phyloP scores from a whole-genome alignment of 2,888 invertebrate species.

The Axea sp. region DNA sequence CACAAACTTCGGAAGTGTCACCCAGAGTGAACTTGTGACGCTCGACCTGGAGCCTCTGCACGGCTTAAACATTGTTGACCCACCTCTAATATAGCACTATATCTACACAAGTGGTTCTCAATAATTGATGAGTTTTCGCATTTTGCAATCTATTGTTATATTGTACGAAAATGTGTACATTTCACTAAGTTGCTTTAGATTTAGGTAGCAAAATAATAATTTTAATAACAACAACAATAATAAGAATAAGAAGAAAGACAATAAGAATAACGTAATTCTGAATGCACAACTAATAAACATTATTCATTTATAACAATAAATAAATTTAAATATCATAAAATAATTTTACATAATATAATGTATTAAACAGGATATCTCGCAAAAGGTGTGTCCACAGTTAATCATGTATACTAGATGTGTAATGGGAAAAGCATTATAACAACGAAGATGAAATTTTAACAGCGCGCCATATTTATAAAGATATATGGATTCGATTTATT shows the following conservation, averaged over 20 bases:
- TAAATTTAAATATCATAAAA: neutral
- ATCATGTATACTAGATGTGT: slow-evolving; percentile 1
- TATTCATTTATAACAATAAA: neutral
- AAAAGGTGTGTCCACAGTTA: neutral
- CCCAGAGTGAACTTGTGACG: slow-evolving; percentile 74
- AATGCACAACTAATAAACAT: too few relatives aligned
- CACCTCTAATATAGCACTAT: slow-evolving; percentile 74
- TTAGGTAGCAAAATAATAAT: too few relatives aligned
- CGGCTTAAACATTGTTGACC: slow-evolving; percentile 77
- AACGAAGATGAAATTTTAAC: slow-evolving; percentile 23
- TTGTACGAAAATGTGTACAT: too few relatives aligned
- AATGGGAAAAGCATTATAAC: slow-evolving; percentile 14
- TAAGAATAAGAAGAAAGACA: too few relatives aligned
- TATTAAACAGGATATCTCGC: neutral
- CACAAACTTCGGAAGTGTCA: slow-evolving; percentile 77
- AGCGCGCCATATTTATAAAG: slow-evolving; percentile 19
- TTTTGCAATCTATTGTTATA: too few relatives aligned
- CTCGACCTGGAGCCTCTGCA: slow-evolving; percentile 69
- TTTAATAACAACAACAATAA: too few relatives aligned
- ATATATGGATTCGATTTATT: slow-evolving; percentile 42
- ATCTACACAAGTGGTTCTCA: slow-evolving; percentile 72
- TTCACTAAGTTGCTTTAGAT: too few relatives aligned
- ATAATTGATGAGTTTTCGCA: slow-evolving; percentile 35
- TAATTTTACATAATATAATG: neutral
- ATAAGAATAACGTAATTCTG: too few relatives aligned